Percentiles rank a stretch among this genome's conserved stretches.
Conservation (phyloP, 2,888 invertebrate genomes). For the Polylopha cassiicola region DNA sequence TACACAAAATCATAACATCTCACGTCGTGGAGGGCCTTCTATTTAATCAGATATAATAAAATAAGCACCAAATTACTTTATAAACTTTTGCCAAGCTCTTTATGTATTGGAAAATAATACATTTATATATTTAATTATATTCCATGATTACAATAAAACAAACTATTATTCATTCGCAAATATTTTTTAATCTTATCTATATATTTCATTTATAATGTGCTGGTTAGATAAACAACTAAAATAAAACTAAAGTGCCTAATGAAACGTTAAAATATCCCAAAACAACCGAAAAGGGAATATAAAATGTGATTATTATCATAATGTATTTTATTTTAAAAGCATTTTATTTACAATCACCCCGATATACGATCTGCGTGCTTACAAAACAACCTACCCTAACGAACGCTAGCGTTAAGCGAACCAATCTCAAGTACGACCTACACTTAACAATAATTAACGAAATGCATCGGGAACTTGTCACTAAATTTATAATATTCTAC, state of each 20-base stretch:
- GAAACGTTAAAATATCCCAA: conserved; percentile 47
- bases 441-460: conserved; percentile 37
- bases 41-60: conserved; percentile 62
- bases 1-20: conserved; percentile 71
- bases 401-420: conserved; percentile 34
- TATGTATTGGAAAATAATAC: conserved; percentile 47
- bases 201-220: conserved; percentile 46
- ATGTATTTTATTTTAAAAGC: conserved; percentile 18
- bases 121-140: conserved; percentile 27
- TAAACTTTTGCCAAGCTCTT: conserved; percentile 67
- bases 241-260: conserved; percentile 45
- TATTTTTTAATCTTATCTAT: conserved; percentile 35
- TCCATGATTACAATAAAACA: conserved; percentile 24
- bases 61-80: conserved; percentile 74
- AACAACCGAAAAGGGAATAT: conserved; percentile 27
- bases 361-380: conserved; percentile 41
- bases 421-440: conserved; percentile 41
- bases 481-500: conserved; percentile 31
- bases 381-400: conserved; percentile 30
- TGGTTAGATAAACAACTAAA: conserved; percentile 60
- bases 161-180: conserved; percentile 31
- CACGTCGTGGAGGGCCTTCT: conserved; percentile 74
- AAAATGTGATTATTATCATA: conserved; percentile 22
- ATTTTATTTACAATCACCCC: conserved; percentile 49
- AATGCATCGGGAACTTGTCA: conserved; percentile 41